These are phyloP conservation scores for Oplegnathus fasciatus DNA, from an alignment of 2,113 vertebrate species.

Conservation along the genomic window DNA sequence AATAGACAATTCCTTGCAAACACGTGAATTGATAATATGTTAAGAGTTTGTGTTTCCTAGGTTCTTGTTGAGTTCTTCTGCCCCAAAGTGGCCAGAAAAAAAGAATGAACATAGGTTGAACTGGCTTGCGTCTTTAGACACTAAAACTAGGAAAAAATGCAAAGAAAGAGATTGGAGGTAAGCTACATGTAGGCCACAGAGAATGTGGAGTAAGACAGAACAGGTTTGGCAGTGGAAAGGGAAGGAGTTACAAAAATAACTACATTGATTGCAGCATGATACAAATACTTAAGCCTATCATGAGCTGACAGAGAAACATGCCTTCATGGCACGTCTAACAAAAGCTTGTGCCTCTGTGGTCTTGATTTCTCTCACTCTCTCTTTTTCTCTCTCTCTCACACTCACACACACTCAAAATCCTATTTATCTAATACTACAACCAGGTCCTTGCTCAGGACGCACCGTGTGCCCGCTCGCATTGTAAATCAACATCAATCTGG, in stretches of 20 bases:
- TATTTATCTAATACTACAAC: slow-evolving; percentile 55
- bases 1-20: neutral
- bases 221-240: slow-evolving; percentile 5
- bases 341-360: slow-evolving; percentile 26
- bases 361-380: neutral
- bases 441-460: slow-evolving; percentile 5
- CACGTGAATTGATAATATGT: neutral
- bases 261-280: slow-evolving; percentile 39
- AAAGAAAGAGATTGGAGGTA: neutral
- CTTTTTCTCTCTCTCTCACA: neutral
- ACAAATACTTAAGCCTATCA: slow-evolving; percentile 65
- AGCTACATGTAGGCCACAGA: neutral
- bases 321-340: slow-evolving; percentile 31
- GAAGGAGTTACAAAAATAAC: slow-evolving; percentile 30
- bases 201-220: neutral
- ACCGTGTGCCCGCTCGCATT: slow-evolving; percentile 2
- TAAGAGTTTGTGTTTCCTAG: neutral
- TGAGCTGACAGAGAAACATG: slow-evolving; percentile 49
- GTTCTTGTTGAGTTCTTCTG: neutral
- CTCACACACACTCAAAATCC: neutral
- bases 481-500: slow-evolving; percentile 57
- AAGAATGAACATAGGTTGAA: neutral
- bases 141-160: neutral
- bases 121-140: neutral
- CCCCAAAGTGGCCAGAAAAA: neutral